These are phyloP conservation scores for Sarcophaga caerulescens DNA, from an alignment of 2,888 invertebrate species.

Conservation along the genomic window DNA sequence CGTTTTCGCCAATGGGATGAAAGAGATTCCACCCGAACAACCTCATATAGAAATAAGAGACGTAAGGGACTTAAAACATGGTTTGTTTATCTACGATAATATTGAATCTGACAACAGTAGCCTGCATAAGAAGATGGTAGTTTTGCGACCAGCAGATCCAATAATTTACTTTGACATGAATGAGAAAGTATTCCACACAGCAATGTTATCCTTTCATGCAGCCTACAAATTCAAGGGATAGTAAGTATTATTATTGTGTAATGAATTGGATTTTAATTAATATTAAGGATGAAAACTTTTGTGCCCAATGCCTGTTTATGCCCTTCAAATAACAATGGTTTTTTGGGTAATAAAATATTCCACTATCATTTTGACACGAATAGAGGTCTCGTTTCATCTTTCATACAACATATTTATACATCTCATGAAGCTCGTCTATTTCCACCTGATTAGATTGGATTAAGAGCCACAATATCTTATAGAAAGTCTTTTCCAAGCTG, in stretches of 20 bases:
- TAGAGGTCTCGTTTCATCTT: not conserved
- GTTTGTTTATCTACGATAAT: conserved; percentile 30
- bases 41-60: conserved; percentile 1
- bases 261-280: too few species aligned
- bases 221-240: conserved; percentile 80
- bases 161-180: conserved; percentile 78
- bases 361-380: too few species aligned
- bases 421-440: too few species aligned
- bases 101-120: not conserved
- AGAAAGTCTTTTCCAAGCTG: too few species aligned
- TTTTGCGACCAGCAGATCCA: conserved; percentile 72
- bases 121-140: conserved; percentile 11
- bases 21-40: not conserved
- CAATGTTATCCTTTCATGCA: conserved; percentile 74
- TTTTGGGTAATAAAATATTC: too few species aligned
- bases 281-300: too few species aligned
- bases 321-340: too few species aligned
- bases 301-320: too few species aligned
- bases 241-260: conserved; percentile 68
- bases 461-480: too few species aligned
- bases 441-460: too few species aligned
- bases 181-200: conserved; percentile 85
- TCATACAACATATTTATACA: not conserved
- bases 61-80: not conserved
- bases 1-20: not conserved